A percentile compares a stretch with the other conserved stretches of the same genome.
phyloP scores from a whole-genome alignment of 2,888 invertebrate genomes.

The Ligdia adustata region DNA sequence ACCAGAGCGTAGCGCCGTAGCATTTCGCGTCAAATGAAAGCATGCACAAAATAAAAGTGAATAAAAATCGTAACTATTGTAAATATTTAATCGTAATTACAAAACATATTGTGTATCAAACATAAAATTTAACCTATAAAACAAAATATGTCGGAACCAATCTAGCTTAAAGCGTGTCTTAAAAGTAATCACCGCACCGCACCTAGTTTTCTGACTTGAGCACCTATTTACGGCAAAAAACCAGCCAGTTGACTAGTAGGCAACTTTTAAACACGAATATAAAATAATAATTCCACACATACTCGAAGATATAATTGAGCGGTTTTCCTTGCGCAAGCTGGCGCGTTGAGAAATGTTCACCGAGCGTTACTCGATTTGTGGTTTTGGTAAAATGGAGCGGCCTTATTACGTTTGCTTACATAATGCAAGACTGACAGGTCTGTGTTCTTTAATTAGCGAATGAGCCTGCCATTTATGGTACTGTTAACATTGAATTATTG shows the following conservation, averaged over 20 bases:
- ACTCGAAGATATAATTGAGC: slow-evolving; percentile 31
- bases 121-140: too few species aligned
- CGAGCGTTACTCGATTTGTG: slow-evolving; percentile 31
- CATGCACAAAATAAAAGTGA: too few species aligned
- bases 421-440: slow-evolving; percentile 16
- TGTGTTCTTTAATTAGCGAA: slow-evolving; percentile 12
- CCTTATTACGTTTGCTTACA: slow-evolving; percentile 21
- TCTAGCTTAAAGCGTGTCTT: too few species aligned
- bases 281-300: slow-evolving; percentile 13
- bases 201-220: background rate
- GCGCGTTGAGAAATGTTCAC: slow-evolving; percentile 34
- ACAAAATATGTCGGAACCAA: too few species aligned
- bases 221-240: too few species aligned
- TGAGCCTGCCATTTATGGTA: slow-evolving; percentile 4
- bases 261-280: too few species aligned
- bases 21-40: background rate
- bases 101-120: too few species aligned
- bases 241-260: too few species aligned
- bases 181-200: background rate
- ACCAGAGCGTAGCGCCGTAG: background rate
- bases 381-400: slow-evolving; percentile 36
- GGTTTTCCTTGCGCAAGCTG: slow-evolving; percentile 34
- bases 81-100: too few species aligned
- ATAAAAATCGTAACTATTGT: too few species aligned
- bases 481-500: slow-evolving; percentile 1